Conservation (phyloP, 2,888 invertebrate genomes). For the Erannis defoliaria region DNA sequence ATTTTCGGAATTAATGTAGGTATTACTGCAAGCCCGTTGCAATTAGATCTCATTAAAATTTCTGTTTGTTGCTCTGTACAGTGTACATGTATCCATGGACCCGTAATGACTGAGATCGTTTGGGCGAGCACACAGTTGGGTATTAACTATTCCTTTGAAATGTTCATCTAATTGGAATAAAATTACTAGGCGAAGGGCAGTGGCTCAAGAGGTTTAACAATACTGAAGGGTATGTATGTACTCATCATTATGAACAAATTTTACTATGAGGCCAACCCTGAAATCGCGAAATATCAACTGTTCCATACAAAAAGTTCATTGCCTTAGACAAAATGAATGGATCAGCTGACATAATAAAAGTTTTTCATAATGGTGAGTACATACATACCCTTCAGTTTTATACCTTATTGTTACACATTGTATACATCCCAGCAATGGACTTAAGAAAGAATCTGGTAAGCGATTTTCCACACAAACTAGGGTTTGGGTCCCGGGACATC, state of each 20-base stretch:
- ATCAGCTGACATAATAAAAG: too few relatives aligned
- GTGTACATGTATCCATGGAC: slow-evolving; percentile 2
- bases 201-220: not conserved
- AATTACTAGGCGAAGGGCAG: not conserved
- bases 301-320: too few relatives aligned
- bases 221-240: not conserved
- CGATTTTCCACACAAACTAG: too few relatives aligned
- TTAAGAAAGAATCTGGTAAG: too few relatives aligned
- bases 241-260: not conserved
- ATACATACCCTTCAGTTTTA: too few relatives aligned
- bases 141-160: slow-evolving; percentile 9
- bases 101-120: slow-evolving; percentile 9
- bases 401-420: too few relatives aligned
- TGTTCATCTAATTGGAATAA: not conserved
- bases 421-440: too few relatives aligned
- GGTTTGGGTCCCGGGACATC: too few relatives aligned
- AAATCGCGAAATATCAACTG: too few relatives aligned
- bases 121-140: not conserved
- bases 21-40: not conserved
- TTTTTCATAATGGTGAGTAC: too few relatives aligned
- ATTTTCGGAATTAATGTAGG: not conserved
- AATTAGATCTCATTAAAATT: slow-evolving; percentile 28
- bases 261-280: too few relatives aligned
- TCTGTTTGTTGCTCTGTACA: slow-evolving; percentile 23
- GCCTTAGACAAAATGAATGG: too few relatives aligned